Percentiles rank a stretch among this genome's conserved stretches.
phyloP scores from a whole-genome alignment of 2,113 vertebrate species.

The Tursiops truncatus region DNA sequence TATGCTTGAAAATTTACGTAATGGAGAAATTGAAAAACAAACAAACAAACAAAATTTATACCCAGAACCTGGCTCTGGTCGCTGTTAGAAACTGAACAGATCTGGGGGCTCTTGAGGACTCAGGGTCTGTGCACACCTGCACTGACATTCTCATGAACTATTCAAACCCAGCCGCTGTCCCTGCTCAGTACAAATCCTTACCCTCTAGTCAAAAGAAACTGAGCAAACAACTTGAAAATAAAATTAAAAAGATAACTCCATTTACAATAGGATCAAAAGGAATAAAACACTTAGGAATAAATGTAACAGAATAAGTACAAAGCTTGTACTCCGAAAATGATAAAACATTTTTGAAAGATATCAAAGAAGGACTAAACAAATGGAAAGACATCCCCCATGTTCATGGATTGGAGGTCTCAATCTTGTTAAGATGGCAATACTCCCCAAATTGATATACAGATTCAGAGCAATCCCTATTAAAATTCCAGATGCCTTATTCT shows the following conservation, averaged over 20 bases:
- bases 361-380: no score
- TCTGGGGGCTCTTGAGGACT: no score
- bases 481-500: background rate
- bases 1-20: background rate
- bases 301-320: background rate
- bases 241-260: background rate
- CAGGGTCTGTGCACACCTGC: no score
- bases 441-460: background rate
- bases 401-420: background rate
- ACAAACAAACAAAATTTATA: background rate
- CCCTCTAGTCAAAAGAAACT: background rate
- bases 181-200: background rate
- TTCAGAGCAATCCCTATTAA: background rate
- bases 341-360: background rate
- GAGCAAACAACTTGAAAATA: background rate
- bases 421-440: background rate
- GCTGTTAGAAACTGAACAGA: background rate
- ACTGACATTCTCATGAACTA: background rate
- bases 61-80: background rate
- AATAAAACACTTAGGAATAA: background rate
- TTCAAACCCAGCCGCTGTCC: background rate
- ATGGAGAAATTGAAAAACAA: background rate
- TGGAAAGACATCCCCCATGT: no score
- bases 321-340: background rate
- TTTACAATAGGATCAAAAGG: background rate